Conservation (phyloP, 2,113 vertebrate genomes). For the Hippopotamus amphibius region DNA sequence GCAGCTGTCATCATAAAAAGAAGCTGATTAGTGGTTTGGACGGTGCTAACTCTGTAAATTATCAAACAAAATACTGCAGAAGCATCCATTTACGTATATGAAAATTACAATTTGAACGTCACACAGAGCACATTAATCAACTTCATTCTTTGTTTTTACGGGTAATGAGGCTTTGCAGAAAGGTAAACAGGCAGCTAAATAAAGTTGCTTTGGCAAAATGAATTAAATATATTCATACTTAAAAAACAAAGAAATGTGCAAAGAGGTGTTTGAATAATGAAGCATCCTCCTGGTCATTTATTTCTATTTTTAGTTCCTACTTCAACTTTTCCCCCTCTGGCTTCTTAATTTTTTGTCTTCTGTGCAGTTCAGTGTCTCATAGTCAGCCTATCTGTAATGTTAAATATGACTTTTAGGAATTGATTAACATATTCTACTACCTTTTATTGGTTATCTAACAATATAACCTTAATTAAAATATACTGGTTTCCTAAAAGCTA, state of each 20-base stretch:
- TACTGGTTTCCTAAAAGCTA: conserved; percentile 60
- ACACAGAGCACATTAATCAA: conserved; percentile 91
- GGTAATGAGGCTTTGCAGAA: conserved; percentile 89
- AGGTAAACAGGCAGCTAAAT: conserved; percentile 91
- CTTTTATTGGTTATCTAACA: conserved; percentile 62
- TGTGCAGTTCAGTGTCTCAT: conserved; percentile 49
- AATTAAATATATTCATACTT: conserved; percentile 82
- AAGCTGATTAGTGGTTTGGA: conserved; percentile 92
- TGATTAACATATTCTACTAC: conserved; percentile 56
- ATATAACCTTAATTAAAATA: conserved; percentile 45
- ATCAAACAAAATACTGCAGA: conserved; percentile 90
- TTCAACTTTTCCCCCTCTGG: conserved; percentile 26
- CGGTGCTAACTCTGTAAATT: conserved; percentile 89
- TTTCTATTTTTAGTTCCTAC: conserved; percentile 57
- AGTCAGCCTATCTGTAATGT: conserved; percentile 54
- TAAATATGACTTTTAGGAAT: conserved; percentile 46
- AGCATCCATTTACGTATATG: conserved; percentile 89
- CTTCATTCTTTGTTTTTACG: conserved; percentile 90
- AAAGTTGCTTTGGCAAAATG: conserved; percentile 87
- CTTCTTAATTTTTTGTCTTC: conserved; percentile 22
- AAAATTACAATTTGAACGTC: conserved; percentile 91
- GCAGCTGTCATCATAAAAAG: conserved; percentile 90
- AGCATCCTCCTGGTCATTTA: conserved; percentile 18
- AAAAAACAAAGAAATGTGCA: conserved; percentile 5
- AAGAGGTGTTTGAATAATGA: conserved; percentile 72